Base-by-base conservation (phyloP, 2,797 vertebrate species). In the Xenentodon cancila region DNA sequence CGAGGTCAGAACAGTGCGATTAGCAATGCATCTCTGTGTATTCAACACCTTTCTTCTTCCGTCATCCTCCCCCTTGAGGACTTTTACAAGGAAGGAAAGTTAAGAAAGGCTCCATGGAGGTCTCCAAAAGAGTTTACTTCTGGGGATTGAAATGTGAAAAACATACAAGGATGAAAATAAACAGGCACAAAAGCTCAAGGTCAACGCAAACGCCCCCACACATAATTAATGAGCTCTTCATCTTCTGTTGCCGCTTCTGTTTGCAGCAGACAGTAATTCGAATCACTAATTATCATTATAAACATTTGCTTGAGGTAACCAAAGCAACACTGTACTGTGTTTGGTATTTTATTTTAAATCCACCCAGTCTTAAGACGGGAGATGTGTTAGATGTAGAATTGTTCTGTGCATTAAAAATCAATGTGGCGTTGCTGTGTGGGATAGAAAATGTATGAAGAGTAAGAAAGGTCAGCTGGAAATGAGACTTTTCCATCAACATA, bases 1-100 rank as follows among this genome's bases (percentile, higher is more conserved):
- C 44, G 12, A 12, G 75, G 68, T 74, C 72, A 71, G 22, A 64
- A 53, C 59, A 40, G 42, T 54, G 51, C 50, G 44, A 69, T 59
- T 48, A 51, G 42, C 27, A 3, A 58, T 12, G 51, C 22, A 9
- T 58, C 42, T 18, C 34, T 37, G 9, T 37, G 34, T 12, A 11
- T 37, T 3, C 34, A 12, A 9, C 34, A 11, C 9, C 9, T 37
- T 37, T 37, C 34, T 37, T 37, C 34, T 37, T 37, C 32, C 7
- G 34, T 37, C 34, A 13, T 32, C 16, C 19, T n/a, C 13, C 15
- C 0, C 9, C 18, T 5, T 43, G 18, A 21, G 22, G 0, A 32
- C 25, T 20, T 45, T 34, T 3, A 12, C 17, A n/a, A 20, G 4
- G 51, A 51, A 18, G 1, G 16, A 25, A 54, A 46, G 40, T 48